Evolutionary conservation across 37 sponge, comb jelly and placozoan species (phyloP).

Genomic region (Chondrilla cf. caribensis): DNA sequence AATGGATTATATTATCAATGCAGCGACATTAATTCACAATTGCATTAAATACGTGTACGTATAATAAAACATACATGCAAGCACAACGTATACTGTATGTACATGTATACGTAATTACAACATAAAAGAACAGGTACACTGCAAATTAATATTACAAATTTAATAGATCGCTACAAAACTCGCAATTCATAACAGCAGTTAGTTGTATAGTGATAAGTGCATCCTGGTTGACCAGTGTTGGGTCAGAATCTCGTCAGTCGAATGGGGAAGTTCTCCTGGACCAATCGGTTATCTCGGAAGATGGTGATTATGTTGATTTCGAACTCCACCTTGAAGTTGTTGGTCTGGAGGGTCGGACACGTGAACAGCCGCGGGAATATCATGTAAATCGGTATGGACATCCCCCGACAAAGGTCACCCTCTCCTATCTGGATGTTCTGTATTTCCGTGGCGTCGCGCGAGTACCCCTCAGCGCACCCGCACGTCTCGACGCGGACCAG

Average conservation of each 20-base stretch:
- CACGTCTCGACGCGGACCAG: slow-evolving; percentile 97
- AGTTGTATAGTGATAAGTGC: no score
- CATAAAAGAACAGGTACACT: no score
- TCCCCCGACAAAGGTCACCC: slow-evolving; percentile 84
- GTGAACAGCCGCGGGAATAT: slow-evolving; percentile 98
- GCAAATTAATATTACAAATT: no score
- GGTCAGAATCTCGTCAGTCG: slow-evolving; percentile 63
- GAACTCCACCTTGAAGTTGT: slow-evolving; percentile 97
- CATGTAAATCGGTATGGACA: slow-evolving; percentile 94
- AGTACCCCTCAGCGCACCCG: slow-evolving; percentile 98
- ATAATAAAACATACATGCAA: no score
- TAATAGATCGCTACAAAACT: no score
- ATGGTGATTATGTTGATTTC: slow-evolving; percentile 90
- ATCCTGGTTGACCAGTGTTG: no score
- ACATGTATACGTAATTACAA: no score
- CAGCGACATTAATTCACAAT: no score
- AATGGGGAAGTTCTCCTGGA: slow-evolving; percentile 97
- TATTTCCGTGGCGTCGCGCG: slow-evolving; percentile 96
- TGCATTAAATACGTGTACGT: no score
- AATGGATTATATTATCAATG: no score
- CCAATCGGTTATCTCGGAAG: slow-evolving; percentile 87
- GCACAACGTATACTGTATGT: no score
- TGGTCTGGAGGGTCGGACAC: slow-evolving; percentile 84
- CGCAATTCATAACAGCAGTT: no score
- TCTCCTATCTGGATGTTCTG: slow-evolving; percentile 98